phyloP scores from a whole-genome alignment of 1,140 invertebrate genomes.

The Pseudomyrmex cubaensis region DNA sequence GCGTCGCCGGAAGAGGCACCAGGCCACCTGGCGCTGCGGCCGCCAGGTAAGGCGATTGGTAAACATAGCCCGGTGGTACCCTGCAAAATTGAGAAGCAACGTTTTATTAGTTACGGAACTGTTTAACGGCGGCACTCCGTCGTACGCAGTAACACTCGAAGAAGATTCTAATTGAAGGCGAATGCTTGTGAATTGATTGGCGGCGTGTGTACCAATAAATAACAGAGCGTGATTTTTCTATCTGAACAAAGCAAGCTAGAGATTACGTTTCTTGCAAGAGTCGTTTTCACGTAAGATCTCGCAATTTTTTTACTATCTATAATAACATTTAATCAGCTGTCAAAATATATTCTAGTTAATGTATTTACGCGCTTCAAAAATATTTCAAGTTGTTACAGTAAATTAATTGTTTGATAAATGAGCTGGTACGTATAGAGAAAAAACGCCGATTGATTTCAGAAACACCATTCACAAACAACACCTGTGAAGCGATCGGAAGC shows the following conservation, averaged over 20 bases:
- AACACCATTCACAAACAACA: slow-evolving; percentile 45
- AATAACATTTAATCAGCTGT: no score
- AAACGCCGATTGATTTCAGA: slow-evolving; percentile 26
- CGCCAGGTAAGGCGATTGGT: slow-evolving; percentile 89
- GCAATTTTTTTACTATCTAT: no score
- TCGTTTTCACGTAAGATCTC: no score
- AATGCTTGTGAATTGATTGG: slow-evolving; percentile 40
- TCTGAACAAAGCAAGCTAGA: not conserved
- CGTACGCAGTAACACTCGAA: slow-evolving; percentile 30
- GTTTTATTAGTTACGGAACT: slow-evolving; percentile 7
- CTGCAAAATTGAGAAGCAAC: slow-evolving; percentile 84
- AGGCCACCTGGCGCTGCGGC: slow-evolving; percentile 87
- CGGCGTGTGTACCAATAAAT: slow-evolving; percentile 13
- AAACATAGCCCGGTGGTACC: slow-evolving; percentile 91
- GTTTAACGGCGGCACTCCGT: not conserved
- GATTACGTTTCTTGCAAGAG: no score
- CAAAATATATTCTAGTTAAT: no score
- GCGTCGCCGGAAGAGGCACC: slow-evolving; percentile 88
- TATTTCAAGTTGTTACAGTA: no score
- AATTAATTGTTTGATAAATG: not conserved
- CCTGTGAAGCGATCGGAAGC: slow-evolving; percentile 26
- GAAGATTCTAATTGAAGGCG: slow-evolving; percentile 46
- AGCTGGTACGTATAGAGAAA: not conserved
- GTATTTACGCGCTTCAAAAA: no score
- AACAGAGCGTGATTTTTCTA: not conserved